These are phyloP conservation scores for Pogonognathellus flavescens DNA, from an alignment of 1,140 invertebrate genomes.

Conservation along the genomic window DNA sequence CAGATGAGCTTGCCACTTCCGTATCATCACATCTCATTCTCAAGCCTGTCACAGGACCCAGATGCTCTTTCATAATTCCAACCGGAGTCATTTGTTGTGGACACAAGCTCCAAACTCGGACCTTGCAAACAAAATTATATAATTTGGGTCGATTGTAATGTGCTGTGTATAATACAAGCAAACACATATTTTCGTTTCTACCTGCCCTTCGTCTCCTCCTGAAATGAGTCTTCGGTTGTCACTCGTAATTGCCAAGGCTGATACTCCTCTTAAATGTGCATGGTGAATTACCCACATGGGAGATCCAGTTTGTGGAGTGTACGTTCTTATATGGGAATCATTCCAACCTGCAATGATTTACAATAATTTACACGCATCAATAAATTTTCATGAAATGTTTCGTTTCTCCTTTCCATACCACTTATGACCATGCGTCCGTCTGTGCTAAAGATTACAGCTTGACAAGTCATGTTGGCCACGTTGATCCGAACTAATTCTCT, in stretches of 20 bases:
- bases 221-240: conserved; percentile 77
- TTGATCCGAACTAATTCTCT: conserved; percentile 86
- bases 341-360: conserved; percentile 44
- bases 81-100: conserved; percentile 76
- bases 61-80: conserved; percentile 88
- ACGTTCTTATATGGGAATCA: conserved; percentile 76
- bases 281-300: conserved; percentile 85
- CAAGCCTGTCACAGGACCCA: conserved; percentile 85
- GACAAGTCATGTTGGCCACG: conserved; percentile 88
- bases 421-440: conserved; percentile 83
- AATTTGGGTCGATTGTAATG: too few species aligned
- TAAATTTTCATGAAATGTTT: too few species aligned
- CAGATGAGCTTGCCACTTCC: conserved; percentile 87
- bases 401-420: too few species aligned
- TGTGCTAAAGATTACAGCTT: conserved; percentile 80
- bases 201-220: neutral
- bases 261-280: conserved; percentile 83
- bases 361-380: too few species aligned
- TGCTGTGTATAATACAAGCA: too few species aligned
- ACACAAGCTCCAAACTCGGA: conserved; percentile 80
- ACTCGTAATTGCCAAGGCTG: conserved; percentile 81
- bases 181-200: neutral
- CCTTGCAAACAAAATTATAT: conserved; percentile 25
- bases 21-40: conserved; percentile 81
- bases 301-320: conserved; percentile 84